Percentiles rank a stretch among this genome's conserved stretches.
These are phyloP conservation scores for Enteromius afrohamiltoni DNA, from an alignment of 2,797 vertebrate species.

Conservation along the genomic window DNA sequence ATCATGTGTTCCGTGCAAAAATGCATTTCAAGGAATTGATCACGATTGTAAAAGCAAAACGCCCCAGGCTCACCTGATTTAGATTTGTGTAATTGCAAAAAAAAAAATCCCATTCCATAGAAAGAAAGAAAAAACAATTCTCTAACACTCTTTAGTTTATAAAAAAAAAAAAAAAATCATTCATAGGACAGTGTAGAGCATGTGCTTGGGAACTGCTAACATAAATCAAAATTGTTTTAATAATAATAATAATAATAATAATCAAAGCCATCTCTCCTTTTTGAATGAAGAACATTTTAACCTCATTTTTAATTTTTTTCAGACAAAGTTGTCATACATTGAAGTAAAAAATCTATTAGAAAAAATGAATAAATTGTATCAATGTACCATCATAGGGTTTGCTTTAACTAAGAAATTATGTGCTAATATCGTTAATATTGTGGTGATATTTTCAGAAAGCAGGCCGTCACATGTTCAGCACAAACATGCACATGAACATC, in stretches of 20 bases:
- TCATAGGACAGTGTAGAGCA: too few species aligned
- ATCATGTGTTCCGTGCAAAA: neutral
- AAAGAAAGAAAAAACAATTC: neutral
- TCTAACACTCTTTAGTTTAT: too few species aligned
- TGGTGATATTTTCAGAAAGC: neutral
- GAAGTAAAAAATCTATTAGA: neutral
- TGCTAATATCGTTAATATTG: neutral
- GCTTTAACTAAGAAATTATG: neutral
- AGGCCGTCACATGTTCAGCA: neutral
- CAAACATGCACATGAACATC: slow-evolving; percentile 62
- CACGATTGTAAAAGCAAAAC: neutral
- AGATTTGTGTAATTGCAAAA: neutral
- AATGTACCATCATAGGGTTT: neutral
- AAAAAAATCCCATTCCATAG: neutral
- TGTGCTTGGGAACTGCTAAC: too few species aligned
- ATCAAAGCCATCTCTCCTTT: neutral
- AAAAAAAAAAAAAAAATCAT: too few species aligned
- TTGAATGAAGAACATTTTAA: neutral
- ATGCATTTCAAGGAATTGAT: neutral
- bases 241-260: too few species aligned
- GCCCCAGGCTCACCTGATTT: neutral
- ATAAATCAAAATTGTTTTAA: too few species aligned
- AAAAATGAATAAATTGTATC: neutral
- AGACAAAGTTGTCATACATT: neutral
- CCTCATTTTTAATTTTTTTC: neutral